These are phyloP conservation scores for Coronaproctus castanopsis DNA, from an alignment of 2,888 invertebrate species.

Conservation along the genomic window DNA sequence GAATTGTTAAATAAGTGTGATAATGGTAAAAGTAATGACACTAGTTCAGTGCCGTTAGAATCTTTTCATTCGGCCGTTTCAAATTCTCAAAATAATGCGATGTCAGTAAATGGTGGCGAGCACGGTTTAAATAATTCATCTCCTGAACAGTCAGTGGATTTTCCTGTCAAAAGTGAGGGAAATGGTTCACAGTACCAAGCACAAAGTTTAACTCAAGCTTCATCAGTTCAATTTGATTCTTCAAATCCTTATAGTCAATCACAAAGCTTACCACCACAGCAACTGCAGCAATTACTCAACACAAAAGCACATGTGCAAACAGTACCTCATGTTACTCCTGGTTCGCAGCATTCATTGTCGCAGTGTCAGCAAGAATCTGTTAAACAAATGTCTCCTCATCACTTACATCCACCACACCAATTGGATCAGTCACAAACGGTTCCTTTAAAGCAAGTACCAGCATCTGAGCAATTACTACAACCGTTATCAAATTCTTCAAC, in stretches of 20 bases:
- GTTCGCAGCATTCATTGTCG: conserved; percentile 17
- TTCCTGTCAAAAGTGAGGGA: neutral
- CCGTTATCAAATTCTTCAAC: conserved; percentile 11
- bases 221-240: neutral
- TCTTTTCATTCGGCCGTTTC: neutral
- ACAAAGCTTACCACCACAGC: conserved; percentile 8
- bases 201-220: conserved; percentile 10
- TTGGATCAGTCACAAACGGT: conserved; percentile 5
- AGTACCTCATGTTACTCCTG: neutral
- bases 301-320: neutral
- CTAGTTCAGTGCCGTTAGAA: neutral
- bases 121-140: neutral
- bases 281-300: conserved; percentile 4
- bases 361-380: conserved; percentile 31
- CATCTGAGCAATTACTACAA: conserved; percentile 21
- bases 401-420: conserved; percentile 6
- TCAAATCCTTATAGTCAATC: conserved; percentile 10
- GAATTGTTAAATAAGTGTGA: neutral
- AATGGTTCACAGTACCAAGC: conserved; percentile 1
- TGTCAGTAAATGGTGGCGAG: neutral
- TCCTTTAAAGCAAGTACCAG: conserved; percentile 1
- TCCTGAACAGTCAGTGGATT: neutral
- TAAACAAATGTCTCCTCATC: conserved; percentile 29
- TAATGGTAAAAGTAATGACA: neutral
- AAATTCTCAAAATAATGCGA: neutral